Evolutionary conservation across 2,113 vertebrate genomes (phyloP), one percentile per base, ranked within the genome.

Genomic region (Cyphomyrus plagiostoma): DNA sequence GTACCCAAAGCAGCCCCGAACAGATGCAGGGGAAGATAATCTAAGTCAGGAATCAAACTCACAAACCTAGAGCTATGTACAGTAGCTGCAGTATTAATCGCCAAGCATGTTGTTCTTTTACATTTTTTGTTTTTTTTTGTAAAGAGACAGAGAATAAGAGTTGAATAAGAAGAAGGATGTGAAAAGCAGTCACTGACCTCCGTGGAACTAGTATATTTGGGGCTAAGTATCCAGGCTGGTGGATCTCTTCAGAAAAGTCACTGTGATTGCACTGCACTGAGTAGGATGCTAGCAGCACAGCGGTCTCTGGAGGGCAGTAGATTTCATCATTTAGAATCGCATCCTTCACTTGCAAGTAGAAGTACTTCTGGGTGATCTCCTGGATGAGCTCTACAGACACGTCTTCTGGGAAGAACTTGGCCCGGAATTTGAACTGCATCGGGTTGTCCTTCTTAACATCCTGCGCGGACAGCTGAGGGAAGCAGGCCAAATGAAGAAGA

Each of bases 301-400:
- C 98, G 0, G 98, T 95, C 96, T 99, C 98, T 0, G 98, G 98
- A 0, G 98, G 98, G 84, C 97, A 99, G 95, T 99, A 99, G 92
- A 98, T 93, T 11, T 97, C 97, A n/a, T 99, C 98, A 0, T 92
- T 95, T 88, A 99, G 95, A 13, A 99, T 95, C 30, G 93, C 95
- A 3, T 99, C 98, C 93, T 98, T 99, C 92, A 99, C 98, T 92
- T 97, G 87, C 87, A 88, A 95, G 95, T 98, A 99, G 95, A 99
- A 99, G 1, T 99, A 96, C 94, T 96, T 97, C 93, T 97, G 97
- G 0, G 98, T 99, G 93, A 98, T 96, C 89, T 99, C 98, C 95
- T 99, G 98, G 94, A 99, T 98, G 91, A 99, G 96, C 93, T 99
- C 98, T 83, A 98, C 97, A 0, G 95, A 13, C 90, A 98, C 98